Evolutionary conservation across 2,888 invertebrate genomes (phyloP).

Genomic region (Aphelenchoides bicaudatus): DNA sequence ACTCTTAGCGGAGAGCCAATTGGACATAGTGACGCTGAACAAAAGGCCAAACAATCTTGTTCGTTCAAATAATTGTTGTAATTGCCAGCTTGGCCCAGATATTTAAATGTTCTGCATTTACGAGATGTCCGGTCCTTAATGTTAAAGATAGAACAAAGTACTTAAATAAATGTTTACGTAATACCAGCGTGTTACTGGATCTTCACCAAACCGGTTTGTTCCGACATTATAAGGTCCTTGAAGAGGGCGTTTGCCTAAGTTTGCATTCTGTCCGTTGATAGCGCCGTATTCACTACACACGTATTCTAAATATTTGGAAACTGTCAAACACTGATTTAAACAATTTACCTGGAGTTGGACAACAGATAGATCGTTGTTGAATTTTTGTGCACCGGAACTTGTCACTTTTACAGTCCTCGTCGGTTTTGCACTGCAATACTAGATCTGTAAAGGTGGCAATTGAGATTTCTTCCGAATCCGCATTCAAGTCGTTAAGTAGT

Average conservation of each 20-base stretch:
- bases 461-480: neutral
- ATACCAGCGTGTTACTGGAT: slow-evolving; percentile 30
- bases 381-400: slow-evolving; percentile 31
- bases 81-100: slow-evolving; percentile 53
- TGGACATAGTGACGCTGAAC: slow-evolving; percentile 32
- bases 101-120: slow-evolving; percentile 46
- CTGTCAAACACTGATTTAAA: neutral
- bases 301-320: slow-evolving; percentile 30
- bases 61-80: slow-evolving; percentile 51
- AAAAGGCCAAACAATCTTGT: slow-evolving; percentile 41
- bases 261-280: slow-evolving; percentile 22
- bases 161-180: too few relatives aligned
- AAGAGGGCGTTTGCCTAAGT: slow-evolving; percentile 12
- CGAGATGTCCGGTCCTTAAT: slow-evolving; percentile 15
- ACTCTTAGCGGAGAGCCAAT: slow-evolving; percentile 25
- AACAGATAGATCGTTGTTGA: slow-evolving; percentile 27
- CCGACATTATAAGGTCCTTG: slow-evolving; percentile 37
- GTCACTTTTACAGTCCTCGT: slow-evolving; percentile 23
- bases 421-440: slow-evolving; percentile 21
- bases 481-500: slow-evolving; percentile 29
- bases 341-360: slow-evolving; percentile 29
- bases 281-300: slow-evolving; percentile 40
- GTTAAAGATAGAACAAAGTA: too few relatives aligned
- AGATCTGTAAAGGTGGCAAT: slow-evolving; percentile 18
- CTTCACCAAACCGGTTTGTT: slow-evolving; percentile 33